Base-by-base conservation (phyloP, 2,888 invertebrate genomes). In the Leucania comma region DNA sequence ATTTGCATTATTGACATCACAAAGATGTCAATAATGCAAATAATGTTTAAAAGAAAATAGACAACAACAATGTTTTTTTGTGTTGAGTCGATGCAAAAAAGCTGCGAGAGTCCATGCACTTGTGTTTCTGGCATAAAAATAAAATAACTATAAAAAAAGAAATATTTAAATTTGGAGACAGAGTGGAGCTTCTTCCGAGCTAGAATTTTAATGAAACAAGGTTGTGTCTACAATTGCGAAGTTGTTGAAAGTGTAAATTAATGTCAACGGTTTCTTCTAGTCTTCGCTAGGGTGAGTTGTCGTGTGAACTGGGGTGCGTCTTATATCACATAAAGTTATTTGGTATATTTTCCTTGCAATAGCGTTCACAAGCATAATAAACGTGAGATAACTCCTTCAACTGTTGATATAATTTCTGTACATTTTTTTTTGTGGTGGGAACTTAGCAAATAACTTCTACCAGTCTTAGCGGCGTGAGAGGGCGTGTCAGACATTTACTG, bases 181-280 rank as follows among this genome's bases (percentile, higher is more conserved):
- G 12, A 59, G 29, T 42, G 38, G 14, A n/a, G n/a, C 54, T 64
- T 48, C 48, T 77, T 77, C 32, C 48, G 48, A 61, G 57, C 38
- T 72, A 17, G 54, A 61, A 75, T 77, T 75, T 65, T 62, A 75
- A 75, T 72, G 48, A 50, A 77, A 22, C 10, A 38, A 38, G 12
- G 12, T 46, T 56, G 46, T 12, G 12, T 29, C 26, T 35, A 26
- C 38, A 12, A 48, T 26, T 48, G 63, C 12, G 26, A 38, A 38
- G 46, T 51, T 22, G 29, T 26, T 29, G 14, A 68, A 59, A 56
- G 48, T 61, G 32, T 24, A 69, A 46, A 42, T 20, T 2, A 29
- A 10, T 35, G 29, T 50, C 56, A 32, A 50, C 3, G 5, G 1
- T 38, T 22, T 22, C 14, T 59, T 48, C n/a, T 68, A 38, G 6